phyloP scores from a whole-genome alignment of 2,888 invertebrate species.

The Frankliniella intonsa region DNA sequence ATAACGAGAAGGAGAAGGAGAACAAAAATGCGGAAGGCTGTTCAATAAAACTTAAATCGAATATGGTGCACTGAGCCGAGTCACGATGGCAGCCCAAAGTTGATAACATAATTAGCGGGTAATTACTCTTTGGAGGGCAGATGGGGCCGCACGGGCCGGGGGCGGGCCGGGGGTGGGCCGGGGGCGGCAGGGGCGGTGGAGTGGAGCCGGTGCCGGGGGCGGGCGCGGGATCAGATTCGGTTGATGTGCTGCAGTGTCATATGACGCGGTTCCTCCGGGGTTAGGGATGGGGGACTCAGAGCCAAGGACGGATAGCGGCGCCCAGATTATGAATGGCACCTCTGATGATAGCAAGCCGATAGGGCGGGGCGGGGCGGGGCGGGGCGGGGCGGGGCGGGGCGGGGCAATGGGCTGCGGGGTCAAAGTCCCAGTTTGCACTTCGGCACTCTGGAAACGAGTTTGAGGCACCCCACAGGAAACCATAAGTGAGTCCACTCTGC shows the following conservation, averaged over 20 bases:
- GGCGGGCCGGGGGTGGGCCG: background rate
- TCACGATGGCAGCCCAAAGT: conserved; percentile 35
- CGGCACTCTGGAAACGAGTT: too few species aligned
- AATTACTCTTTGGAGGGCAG: conserved; percentile 38
- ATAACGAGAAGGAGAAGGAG: conserved; percentile 28
- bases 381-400: too few species aligned
- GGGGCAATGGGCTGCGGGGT: too few species aligned
- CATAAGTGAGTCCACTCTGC: too few species aligned
- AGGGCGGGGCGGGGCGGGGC: too few species aligned
- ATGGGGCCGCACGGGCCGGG: conserved; percentile 7
- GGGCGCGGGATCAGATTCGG: conserved; percentile 7
- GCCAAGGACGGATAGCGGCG: too few species aligned
- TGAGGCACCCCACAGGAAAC: too few species aligned
- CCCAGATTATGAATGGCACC: too few species aligned
- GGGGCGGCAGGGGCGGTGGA: background rate
- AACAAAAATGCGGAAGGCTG: conserved; percentile 24
- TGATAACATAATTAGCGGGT: conserved; percentile 41
- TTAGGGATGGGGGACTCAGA: too few species aligned
- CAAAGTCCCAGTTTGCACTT: too few species aligned
- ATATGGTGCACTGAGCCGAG: background rate
- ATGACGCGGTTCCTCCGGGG: background rate
- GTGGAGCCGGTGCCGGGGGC: background rate
- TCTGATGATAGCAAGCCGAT: too few species aligned
- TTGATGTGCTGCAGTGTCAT: background rate
- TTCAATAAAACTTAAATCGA: conserved; percentile 34